These are phyloP conservation scores for roundworm (Caenorhabditis elegans) DNA, from an alignment of 1,140 invertebrate genomes.

Conservation along the genomic window WBcel235 BX284603.4:5081001-5081500, in stretches of 20 bases:
- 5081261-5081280: neutral
- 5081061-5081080: too few species aligned
- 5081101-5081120: neutral
- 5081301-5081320: neutral
- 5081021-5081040: too few species aligned
- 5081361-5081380: too few species aligned
- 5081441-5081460: too few species aligned
- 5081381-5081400: too few species aligned
- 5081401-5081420: too few species aligned
- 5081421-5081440: too few species aligned
- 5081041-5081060: too few species aligned
- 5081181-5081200: neutral
- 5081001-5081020: too few species aligned
- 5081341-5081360: neutral
- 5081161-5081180: too few species aligned
- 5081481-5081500: too few species aligned
- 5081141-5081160: neutral
- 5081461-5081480: too few species aligned
- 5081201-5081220: neutral
- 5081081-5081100: neutral
- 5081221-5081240: constrained; percentile 20
- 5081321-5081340: neutral
- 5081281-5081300: neutral
- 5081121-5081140: neutral
- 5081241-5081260: neutral